phyloP scores from a whole-genome alignment of 1,140 invertebrate species.

The Cydia splendana region DNA sequence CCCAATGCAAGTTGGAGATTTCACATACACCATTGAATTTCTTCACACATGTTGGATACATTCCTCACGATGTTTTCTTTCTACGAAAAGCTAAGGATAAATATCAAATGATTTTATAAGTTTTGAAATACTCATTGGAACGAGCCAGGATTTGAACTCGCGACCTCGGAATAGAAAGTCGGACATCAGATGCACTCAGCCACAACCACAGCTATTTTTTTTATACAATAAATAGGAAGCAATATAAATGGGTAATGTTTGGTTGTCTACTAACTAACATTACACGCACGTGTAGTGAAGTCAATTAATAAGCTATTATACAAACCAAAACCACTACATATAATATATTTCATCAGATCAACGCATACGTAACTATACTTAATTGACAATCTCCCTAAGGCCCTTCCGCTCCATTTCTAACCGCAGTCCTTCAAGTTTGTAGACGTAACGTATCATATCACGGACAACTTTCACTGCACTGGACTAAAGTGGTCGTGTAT shows the following conservation, averaged over 20 bases:
- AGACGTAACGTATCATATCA: conserved; percentile 31
- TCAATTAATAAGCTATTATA: background rate
- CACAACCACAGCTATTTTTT: too few relatives aligned
- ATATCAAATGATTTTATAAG: too few relatives aligned
- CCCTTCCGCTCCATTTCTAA: conserved; percentile 18
- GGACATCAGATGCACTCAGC: too few relatives aligned
- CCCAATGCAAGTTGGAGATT: too few relatives aligned
- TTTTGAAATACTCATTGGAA: too few relatives aligned
- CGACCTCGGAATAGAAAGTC: too few relatives aligned
- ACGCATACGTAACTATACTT: conserved; percentile 30
- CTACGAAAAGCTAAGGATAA: too few relatives aligned
- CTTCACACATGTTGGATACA: too few relatives aligned
- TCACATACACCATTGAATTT: too few relatives aligned
- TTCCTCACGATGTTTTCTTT: too few relatives aligned
- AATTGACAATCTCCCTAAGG: conserved; percentile 28
- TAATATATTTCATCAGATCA: conserved; percentile 34
- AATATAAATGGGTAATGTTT: conserved; percentile 41
- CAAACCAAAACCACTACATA: background rate
- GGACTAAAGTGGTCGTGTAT: background rate
- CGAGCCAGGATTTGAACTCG: too few relatives aligned
- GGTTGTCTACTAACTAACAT: background rate
- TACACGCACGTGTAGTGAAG: conserved; percentile 31
- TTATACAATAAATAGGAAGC: too few relatives aligned
- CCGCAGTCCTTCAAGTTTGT: background rate
- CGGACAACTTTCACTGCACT: conserved; percentile 35